Conservation (phyloP, 2,113 vertebrate species). For the Oreocharis arfaki region DNA sequence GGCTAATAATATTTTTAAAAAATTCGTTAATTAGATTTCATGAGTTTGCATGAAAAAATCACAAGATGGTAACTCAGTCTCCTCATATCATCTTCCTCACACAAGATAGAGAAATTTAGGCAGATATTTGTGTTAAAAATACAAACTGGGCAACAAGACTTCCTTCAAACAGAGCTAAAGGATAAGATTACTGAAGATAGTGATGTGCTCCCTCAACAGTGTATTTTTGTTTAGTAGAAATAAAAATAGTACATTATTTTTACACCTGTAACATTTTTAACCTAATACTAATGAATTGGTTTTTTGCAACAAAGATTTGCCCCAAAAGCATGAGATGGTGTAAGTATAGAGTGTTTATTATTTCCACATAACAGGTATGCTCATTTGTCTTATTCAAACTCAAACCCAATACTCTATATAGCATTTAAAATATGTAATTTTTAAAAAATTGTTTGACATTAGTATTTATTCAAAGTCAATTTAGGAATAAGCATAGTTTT, state of each 20-base stretch:
- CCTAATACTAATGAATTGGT: not conserved
- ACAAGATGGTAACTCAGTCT: not conserved
- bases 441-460: not conserved
- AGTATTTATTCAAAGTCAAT: not conserved
- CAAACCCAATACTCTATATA: not conserved
- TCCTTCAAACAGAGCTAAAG: not conserved
- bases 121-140: not conserved
- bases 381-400: not conserved
- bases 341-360: not conserved
- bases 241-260: not conserved
- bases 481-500: not conserved
- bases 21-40: not conserved
- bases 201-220: fast-evolving
- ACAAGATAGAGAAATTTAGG: not conserved
- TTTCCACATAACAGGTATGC: not conserved
- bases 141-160: not conserved
- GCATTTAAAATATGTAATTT: not conserved
- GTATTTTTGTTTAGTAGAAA: not conserved
- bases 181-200: not conserved
- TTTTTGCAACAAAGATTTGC: not conserved
- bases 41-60: not conserved
- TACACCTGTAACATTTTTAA: not conserved
- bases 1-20: not conserved
- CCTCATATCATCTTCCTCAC: not conserved
- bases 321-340: not conserved